Evolutionary conservation across 2,888 invertebrate genomes (phyloP).

Genomic region (Leptura quadrifasciata): DNA sequence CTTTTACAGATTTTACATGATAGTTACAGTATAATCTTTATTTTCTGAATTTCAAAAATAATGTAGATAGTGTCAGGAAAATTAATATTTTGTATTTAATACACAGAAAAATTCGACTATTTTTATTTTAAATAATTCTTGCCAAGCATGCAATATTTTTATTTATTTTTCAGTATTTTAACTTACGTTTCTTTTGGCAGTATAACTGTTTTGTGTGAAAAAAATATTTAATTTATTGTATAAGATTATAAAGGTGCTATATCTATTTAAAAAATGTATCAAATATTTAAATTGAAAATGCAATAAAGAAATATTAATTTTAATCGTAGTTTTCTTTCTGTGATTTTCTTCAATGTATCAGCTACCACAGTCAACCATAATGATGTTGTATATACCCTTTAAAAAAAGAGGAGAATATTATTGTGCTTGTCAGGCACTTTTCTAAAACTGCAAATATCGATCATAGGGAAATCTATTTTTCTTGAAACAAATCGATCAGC

Average conservation of each 20-base stretch:
- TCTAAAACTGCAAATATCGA: too few species aligned
- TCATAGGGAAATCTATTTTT: too few species aligned
- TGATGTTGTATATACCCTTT: too few species aligned
- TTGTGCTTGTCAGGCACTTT: too few species aligned
- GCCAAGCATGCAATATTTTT: conserved; percentile 59
- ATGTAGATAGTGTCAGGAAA: conserved; percentile 45
- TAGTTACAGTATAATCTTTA: conserved; percentile 34
- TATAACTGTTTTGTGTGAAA: conserved; percentile 60
- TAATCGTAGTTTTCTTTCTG: not conserved
- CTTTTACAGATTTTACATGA: conserved; percentile 28
- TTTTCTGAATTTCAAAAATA: conserved; percentile 25
- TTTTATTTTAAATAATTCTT: conserved; percentile 54
- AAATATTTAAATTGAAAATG: conserved; percentile 47
- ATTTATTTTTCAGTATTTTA: conserved; percentile 59
- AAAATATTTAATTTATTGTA: conserved; percentile 51
- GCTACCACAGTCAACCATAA: too few species aligned
- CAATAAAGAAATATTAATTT: conserved; percentile 48
- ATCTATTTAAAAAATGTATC: conserved; percentile 50
- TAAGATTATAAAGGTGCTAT: conserved; percentile 56
- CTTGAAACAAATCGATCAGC: too few species aligned
- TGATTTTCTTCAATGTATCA: not conserved
- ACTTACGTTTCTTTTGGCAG: conserved; percentile 54
- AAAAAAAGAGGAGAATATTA: too few species aligned
- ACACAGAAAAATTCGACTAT: conserved; percentile 25
- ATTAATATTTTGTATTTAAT: conserved; percentile 53